Evolutionary conservation across 2,113 vertebrate genomes (phyloP).

Genomic region (Falcunculus frontatus): DNA sequence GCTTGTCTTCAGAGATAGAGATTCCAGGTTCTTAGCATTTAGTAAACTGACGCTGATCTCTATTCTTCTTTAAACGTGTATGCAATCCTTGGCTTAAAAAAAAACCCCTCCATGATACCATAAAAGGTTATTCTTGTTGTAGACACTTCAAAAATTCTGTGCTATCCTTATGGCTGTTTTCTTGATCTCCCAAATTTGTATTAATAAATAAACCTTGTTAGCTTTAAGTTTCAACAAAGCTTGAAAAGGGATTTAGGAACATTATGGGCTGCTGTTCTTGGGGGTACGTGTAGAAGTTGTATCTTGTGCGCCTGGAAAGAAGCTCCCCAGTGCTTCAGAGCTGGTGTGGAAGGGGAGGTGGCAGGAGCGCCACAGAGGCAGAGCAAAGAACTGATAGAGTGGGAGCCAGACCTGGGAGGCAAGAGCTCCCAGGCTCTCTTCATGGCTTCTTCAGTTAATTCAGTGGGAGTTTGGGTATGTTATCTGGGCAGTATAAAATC

Average conservation of each 20-base stretch:
- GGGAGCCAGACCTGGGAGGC: not conserved
- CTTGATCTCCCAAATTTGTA: not conserved
- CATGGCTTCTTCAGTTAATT: not conserved
- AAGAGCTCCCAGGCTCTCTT: not conserved
- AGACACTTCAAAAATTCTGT: not conserved
- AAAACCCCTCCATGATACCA: not conserved
- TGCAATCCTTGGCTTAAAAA: constrained; percentile 49
- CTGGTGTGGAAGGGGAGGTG: not conserved
- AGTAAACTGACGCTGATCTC: constrained; percentile 75
- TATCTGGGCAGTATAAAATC: not conserved
- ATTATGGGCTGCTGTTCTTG: not conserved
- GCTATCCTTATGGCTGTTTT: not conserved
- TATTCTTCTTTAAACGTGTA: constrained; percentile 60
- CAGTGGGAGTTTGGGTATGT: not conserved
- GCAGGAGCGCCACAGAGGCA: fast-evolving
- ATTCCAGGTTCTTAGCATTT: constrained; percentile 71
- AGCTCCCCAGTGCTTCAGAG: not conserved
- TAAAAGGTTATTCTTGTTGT: constrained; percentile 25
- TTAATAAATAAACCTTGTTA: not conserved
- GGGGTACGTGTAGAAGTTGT: not conserved
- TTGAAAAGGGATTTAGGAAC: not conserved
- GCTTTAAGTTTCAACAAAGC: not conserved
- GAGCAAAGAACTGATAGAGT: not conserved
- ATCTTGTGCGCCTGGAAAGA: not conserved
- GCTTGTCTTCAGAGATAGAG: constrained; percentile 68